These are phyloP conservation scores for Squalus acanthias DNA, from an alignment of 2,797 vertebrate genomes.

Conservation along the genomic window DNA sequence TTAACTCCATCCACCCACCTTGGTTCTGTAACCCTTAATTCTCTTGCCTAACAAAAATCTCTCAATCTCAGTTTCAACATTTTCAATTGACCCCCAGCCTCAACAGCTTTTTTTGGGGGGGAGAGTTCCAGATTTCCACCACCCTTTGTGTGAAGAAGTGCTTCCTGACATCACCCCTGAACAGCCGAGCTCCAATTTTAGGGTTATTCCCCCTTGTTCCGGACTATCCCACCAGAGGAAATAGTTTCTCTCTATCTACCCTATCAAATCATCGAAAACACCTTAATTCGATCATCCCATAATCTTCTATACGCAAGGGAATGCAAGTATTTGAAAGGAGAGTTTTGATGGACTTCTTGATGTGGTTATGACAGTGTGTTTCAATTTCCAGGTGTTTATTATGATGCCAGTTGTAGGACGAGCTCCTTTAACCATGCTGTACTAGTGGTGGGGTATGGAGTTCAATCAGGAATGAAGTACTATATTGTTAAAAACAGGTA, in stretches of 20 bases:
- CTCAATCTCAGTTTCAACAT: too few relatives aligned
- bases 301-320: not conserved
- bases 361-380: not conserved
- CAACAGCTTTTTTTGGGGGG: too few relatives aligned
- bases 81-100: not conserved
- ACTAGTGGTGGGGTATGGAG: not conserved
- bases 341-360: not conserved
- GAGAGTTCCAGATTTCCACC: too few relatives aligned
- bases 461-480: not conserved
- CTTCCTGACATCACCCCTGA: not conserved
- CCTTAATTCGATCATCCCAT: not conserved
- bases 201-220: not conserved
- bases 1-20: not conserved
- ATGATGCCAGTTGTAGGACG: not conserved
- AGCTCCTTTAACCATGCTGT: not conserved
- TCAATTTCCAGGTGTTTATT: not conserved
- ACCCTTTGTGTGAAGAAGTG: not conserved
- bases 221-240: not conserved
- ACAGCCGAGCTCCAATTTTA: not conserved
- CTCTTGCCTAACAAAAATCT: not conserved
- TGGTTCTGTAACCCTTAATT: not conserved
- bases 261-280: not conserved
- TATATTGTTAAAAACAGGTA: constrained; percentile 25
- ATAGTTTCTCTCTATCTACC: not conserved
- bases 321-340: not conserved